Percentiles rank a stretch among this genome's conserved stretches.
phyloP scores from a whole-genome alignment of 2,113 vertebrate genomes.

The Cygnus atratus region DNA sequence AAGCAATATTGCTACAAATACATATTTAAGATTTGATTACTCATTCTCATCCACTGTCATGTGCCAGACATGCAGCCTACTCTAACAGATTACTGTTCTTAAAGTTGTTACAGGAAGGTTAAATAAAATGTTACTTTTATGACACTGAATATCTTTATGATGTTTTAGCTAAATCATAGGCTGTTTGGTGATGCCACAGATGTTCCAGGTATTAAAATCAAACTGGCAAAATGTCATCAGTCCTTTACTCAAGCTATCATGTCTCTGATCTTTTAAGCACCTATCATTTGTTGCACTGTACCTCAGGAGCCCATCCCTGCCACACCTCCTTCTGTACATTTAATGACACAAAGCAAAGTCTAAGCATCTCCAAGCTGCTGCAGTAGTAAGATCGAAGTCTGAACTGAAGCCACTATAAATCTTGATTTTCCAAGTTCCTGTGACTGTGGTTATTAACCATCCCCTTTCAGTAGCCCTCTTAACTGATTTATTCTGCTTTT shows the following conservation, averaged over 20 bases:
- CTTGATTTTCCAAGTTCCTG: not conserved
- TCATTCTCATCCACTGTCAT: constrained; percentile 75
- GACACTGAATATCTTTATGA: constrained; percentile 65
- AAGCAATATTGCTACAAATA: constrained; percentile 72
- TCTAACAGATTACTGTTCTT: constrained; percentile 76
- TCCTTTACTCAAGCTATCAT: not conserved
- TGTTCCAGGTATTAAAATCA: constrained; percentile 40
- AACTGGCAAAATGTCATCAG: constrained; percentile 15
- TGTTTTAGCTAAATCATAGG: constrained; percentile 62
- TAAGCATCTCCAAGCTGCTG: not conserved
- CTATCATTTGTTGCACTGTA: not conserved
- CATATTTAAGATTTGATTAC: constrained; percentile 82
- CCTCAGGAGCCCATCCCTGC: not conserved
- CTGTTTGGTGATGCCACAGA: constrained; percentile 59
- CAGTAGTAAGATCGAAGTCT: not conserved
- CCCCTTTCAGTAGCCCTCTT: not conserved
- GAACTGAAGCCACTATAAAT: constrained; percentile 6
- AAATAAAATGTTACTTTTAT: constrained; percentile 73
- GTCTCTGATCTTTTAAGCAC: not conserved
- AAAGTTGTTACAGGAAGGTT: constrained; percentile 76
- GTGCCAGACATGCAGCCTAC: constrained; percentile 75
- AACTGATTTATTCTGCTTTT: not conserved
- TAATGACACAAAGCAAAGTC: constrained; percentile 2
- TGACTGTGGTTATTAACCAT: not conserved
- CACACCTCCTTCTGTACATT: not conserved